Percentiles rank a stretch among this genome's conserved stretches.
Evolutionary conservation across 1,140 invertebrate species (phyloP).

Genomic region (Aphaenogaster rudis): DNA sequence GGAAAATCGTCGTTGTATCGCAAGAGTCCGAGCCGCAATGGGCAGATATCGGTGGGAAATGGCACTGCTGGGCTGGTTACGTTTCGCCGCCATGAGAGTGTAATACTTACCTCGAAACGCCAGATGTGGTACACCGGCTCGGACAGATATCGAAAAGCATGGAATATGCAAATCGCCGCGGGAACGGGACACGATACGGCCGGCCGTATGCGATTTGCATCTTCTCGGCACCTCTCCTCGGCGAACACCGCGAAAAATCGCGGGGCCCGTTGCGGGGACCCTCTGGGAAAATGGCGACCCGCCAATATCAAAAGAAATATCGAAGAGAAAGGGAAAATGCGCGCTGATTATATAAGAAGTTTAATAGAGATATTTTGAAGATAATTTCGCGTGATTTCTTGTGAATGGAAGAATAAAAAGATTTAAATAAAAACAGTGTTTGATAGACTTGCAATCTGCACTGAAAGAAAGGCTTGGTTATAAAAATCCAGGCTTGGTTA

Average conservation of each 20-base stretch:
- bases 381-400: neutral
- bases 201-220: constrained; percentile 41
- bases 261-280: constrained; percentile 4
- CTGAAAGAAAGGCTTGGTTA: no score
- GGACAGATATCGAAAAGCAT: constrained; percentile 72
- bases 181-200: constrained; percentile 47
- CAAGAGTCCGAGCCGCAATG: neutral
- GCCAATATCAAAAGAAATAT: neutral
- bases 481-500: no score
- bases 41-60: constrained; percentile 55
- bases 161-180: constrained; percentile 71
- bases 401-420: neutral
- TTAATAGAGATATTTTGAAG: neutral
- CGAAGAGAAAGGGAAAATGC: neutral
- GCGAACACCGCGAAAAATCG: constrained; percentile 33
- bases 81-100: constrained; percentile 47
- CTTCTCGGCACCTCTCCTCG: constrained; percentile 13
- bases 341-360: neutral
- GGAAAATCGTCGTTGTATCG: constrained; percentile 21
- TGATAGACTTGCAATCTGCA: neutral
- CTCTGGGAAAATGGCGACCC: neutral
- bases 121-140: constrained; percentile 65
- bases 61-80: constrained; percentile 40
- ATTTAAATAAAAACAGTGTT: neutral
- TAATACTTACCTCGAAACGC: constrained; percentile 71